Conservation (phyloP, 2,888 invertebrate genomes). For the Ceratothoa steindachneri region DNA sequence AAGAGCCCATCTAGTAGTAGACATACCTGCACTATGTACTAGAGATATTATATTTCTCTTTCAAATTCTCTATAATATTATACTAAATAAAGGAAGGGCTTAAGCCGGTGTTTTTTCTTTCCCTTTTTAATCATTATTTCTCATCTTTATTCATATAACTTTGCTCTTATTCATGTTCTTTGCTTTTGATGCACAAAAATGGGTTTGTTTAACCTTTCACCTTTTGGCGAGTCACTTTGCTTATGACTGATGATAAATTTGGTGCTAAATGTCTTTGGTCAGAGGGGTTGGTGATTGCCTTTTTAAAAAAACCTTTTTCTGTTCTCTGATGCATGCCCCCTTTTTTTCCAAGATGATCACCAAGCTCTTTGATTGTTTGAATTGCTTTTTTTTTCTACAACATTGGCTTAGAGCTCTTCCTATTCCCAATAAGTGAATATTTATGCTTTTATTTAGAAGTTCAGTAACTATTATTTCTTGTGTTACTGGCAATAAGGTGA, state of each 20-base stretch:
- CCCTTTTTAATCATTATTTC: background rate
- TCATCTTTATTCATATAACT: background rate
- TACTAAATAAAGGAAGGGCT: background rate
- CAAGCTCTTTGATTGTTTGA: no score
- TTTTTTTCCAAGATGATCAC: no score
- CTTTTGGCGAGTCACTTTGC: background rate
- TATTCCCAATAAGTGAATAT: conserved; percentile 1
- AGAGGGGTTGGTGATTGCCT: no score
- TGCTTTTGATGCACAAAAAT: background rate
- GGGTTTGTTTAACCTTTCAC: background rate
- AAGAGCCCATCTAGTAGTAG: background rate
- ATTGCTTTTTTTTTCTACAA: background rate
- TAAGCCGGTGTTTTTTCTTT: background rate
- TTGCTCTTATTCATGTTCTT: background rate
- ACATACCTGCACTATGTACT: background rate
- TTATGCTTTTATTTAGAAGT: background rate
- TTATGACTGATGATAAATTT: background rate
- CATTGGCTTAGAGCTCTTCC: conserved; percentile 13
- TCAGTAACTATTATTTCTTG: no score
- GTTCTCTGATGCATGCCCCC: background rate
- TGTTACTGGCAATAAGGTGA: no score
- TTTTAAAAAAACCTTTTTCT: no score
- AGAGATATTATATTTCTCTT: background rate
- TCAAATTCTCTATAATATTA: background rate
- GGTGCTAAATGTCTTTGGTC: no score